These are phyloP conservation scores for Magallana angulata DNA, from an alignment of 1,140 invertebrate genomes.

Conservation along the genomic window DNA sequence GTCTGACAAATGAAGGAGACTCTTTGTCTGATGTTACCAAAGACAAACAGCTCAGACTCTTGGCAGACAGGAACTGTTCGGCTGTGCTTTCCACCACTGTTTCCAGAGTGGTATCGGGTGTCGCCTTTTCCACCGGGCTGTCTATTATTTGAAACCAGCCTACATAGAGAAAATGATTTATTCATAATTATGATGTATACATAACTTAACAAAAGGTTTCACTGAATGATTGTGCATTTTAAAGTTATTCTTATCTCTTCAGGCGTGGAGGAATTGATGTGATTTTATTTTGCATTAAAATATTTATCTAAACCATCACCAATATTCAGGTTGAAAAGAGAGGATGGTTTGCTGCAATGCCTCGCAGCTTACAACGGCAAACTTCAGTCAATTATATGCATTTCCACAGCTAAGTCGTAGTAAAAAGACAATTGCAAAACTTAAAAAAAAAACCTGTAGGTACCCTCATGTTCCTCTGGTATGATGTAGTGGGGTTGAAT, in stretches of 20 bases:
- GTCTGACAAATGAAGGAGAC: background rate
- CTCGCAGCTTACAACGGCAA: no score
- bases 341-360: no score
- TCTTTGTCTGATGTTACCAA: background rate
- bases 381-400: no score
- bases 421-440: no score
- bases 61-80: slow-evolving; percentile 43
- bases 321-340: no score
- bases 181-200: background rate
- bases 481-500: slow-evolving; percentile 51
- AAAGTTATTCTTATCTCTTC: no score
- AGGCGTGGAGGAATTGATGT: no score
- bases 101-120: slow-evolving; percentile 33
- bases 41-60: slow-evolving; percentile 38
- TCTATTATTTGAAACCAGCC: slow-evolving; percentile 52
- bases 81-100: slow-evolving; percentile 13
- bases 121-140: background rate
- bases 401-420: no score
- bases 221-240: no score
- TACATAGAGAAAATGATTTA: background rate
- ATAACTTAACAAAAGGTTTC: background rate
- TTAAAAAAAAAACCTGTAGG: background rate
- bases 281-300: no score
- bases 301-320: no score
- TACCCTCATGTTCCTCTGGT: slow-evolving; percentile 58